Conservation (phyloP, 1,140 invertebrate genomes). For the Adoxophyes honmai region DNA sequence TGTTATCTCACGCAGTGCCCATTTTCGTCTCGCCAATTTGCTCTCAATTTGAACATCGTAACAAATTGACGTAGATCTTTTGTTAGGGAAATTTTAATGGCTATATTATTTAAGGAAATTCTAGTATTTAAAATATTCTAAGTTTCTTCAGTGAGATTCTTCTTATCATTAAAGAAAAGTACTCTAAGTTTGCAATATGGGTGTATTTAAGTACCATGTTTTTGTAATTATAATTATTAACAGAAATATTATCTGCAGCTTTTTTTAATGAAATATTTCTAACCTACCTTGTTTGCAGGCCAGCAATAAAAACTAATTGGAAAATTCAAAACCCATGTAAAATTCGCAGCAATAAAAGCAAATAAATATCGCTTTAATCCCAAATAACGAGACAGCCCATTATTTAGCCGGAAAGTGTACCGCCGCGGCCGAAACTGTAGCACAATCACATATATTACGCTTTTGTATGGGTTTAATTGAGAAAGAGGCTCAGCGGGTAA, state of each 20-base stretch:
- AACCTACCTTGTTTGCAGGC: too few relatives aligned
- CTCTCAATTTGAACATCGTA: background rate
- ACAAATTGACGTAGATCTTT: too few relatives aligned
- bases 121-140: too few relatives aligned
- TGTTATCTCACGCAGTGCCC: slow-evolving; percentile 29
- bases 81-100: too few relatives aligned
- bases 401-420: slow-evolving; percentile 59
- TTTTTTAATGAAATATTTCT: too few relatives aligned
- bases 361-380: slow-evolving; percentile 68
- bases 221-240: too few relatives aligned
- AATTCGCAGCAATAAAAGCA: slow-evolving; percentile 36
- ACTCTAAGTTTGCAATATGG: too few relatives aligned
- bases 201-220: too few relatives aligned
- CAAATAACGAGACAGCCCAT: slow-evolving; percentile 66
- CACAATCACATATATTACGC: slow-evolving; percentile 72
- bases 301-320: background rate
- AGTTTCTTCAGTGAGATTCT: too few relatives aligned
- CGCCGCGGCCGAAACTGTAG: slow-evolving; percentile 56
- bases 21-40: slow-evolving; percentile 3
- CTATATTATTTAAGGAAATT: too few relatives aligned
- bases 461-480: slow-evolving; percentile 71
- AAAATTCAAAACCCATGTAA: background rate
- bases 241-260: too few relatives aligned
- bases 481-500: slow-evolving; percentile 65
- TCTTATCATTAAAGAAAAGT: too few relatives aligned